Percentiles rank a stretch among this genome's conserved stretches.
These are phyloP conservation scores for Neocrepidodera transversa DNA, from an alignment of 2,888 invertebrate species.

Conservation along the genomic window DNA sequence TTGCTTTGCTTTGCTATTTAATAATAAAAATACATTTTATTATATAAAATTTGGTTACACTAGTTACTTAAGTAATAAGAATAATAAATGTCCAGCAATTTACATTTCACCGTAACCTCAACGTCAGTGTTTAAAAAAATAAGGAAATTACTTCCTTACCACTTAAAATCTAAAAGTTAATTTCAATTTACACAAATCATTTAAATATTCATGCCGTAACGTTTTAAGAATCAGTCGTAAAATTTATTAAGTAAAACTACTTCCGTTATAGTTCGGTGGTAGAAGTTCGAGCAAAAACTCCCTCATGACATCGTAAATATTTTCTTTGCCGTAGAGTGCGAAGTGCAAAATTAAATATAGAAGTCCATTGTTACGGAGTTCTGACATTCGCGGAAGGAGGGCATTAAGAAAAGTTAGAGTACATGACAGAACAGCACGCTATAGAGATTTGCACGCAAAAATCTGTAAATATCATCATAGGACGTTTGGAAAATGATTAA, in stretches of 20 bases:
- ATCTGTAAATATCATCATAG: conserved; percentile 4
- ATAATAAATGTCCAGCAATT: too few species aligned
- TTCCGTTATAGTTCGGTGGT: background rate
- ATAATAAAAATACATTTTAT: too few species aligned
- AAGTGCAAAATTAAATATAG: conserved; percentile 43
- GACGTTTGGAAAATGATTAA: conserved; percentile 7
- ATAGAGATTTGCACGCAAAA: conserved; percentile 19
- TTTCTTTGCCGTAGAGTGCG: conserved; percentile 29
- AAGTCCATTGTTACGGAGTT: conserved; percentile 41
- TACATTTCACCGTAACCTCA: too few species aligned
- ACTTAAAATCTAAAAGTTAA: too few species aligned
- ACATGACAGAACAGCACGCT: conserved; percentile 41
- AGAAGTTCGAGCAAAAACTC: conserved; percentile 23
- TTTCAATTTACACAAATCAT: too few species aligned
- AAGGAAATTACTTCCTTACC: too few species aligned
- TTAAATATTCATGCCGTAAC: conserved; percentile 5
- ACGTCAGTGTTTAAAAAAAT: too few species aligned
- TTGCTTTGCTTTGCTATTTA: too few species aligned
- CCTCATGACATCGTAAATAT: conserved; percentile 33
- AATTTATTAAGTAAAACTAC: background rate
- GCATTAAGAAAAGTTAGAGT: conserved; percentile 41
- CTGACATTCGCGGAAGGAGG: conserved; percentile 38
- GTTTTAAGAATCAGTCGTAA: background rate
- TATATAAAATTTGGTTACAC: too few species aligned
- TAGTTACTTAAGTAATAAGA: too few species aligned